Percentiles rank a stretch among this genome's conserved stretches.
Conservation (phyloP, 1,140 invertebrate species). For the Argopecten irradians region DNA sequence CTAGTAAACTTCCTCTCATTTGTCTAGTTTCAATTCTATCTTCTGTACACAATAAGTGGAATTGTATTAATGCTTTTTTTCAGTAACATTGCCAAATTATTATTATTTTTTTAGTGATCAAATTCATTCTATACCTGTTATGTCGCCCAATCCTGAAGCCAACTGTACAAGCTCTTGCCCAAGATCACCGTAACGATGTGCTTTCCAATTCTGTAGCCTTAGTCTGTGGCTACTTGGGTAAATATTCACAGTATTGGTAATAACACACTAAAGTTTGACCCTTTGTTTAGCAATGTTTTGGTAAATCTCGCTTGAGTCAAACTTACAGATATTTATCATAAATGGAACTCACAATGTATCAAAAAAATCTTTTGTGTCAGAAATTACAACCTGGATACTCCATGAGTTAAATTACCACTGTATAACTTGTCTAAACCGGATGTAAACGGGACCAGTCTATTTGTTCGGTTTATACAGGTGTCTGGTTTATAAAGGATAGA, state of each 20-base stretch:
- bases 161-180: slow-evolving; percentile 69
- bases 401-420: no score
- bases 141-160: slow-evolving; percentile 68
- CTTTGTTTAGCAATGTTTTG: background rate
- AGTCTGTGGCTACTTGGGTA: slow-evolving; percentile 59
- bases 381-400: no score
- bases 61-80: background rate
- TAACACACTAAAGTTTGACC: background rate
- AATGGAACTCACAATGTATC: background rate
- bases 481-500: no score
- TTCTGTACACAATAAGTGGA: no score
- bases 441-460: no score
- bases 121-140: slow-evolving; percentile 66
- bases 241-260: slow-evolving; percentile 26
- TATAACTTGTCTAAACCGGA: no score
- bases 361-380: no score
- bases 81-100: background rate
- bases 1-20: no score
- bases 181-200: slow-evolving; percentile 77
- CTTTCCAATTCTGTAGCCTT: slow-evolving; percentile 73
- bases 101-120: slow-evolving; percentile 60
- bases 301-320: no score
- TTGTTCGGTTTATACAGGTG: no score
- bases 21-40: no score
- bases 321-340: background rate